Conservation (phyloP, 2,797 vertebrate genomes). For the Crenuchus spilurus region DNA sequence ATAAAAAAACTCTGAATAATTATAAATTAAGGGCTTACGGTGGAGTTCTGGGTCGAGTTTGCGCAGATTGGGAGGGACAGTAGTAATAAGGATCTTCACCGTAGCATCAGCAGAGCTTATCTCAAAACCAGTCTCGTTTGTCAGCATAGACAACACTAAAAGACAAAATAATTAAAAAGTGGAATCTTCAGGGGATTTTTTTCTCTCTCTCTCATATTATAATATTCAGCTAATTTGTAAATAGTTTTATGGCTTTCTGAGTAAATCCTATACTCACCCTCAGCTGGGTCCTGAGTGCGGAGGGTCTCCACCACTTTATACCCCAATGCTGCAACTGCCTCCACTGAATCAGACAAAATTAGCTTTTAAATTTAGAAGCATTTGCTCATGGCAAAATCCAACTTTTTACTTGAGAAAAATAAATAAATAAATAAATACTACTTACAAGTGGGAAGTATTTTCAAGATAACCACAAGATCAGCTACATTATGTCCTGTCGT, state of each 20-base stretch:
- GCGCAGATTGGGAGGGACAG: conserved; percentile 93
- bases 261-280: conserved; percentile 76
- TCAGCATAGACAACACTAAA: conserved; percentile 93
- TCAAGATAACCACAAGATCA: conserved; percentile 94
- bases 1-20: background rate
- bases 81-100: conserved; percentile 96
- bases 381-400: background rate
- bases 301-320: conserved; percentile 96
- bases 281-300: conserved; percentile 88
- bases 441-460: conserved; percentile 94
- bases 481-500: conserved; percentile 94
- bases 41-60: conserved; percentile 95
- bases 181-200: too few species aligned
- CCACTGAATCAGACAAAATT: conserved; percentile 77
- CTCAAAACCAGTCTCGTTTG: conserved; percentile 96
- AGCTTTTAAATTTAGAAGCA: background rate
- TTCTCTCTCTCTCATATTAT: too few species aligned
- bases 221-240: too few species aligned
- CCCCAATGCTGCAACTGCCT: conserved; percentile 93
- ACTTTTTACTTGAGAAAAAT: background rate
- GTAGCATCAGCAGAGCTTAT: conserved; percentile 95
- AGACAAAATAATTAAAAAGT: background rate
- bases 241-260: background rate
- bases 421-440: conserved; percentile 42
- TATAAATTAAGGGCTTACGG: conserved; percentile 69